A percentile compares a stretch with the other conserved stretches of the same genome.
Evolutionary conservation across 2,113 vertebrate species (phyloP).

Genomic region (Triplophysa siluroides): DNA sequence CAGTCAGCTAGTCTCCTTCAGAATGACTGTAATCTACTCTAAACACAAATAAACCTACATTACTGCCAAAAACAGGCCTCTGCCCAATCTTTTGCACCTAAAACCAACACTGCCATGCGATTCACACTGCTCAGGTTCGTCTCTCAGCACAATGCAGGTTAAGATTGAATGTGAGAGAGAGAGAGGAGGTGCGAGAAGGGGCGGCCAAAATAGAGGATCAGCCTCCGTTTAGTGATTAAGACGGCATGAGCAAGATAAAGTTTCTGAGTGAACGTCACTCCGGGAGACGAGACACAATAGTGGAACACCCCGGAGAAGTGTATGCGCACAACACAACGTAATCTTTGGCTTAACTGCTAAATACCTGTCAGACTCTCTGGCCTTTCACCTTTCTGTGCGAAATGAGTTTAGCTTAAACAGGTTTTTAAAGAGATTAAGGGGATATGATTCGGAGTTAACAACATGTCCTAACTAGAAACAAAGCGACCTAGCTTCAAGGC

Average conservation of each 20-base stretch:
- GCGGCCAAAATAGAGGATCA: conserved; percentile 64
- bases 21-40: conserved; percentile 43
- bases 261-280: conserved; percentile 8
- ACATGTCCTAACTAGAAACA: too few species aligned
- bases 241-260: conserved; percentile 49
- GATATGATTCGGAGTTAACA: conserved; percentile 12
- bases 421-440: conserved; percentile 41
- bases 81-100: conserved; percentile 21
- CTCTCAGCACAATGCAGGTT: conserved; percentile 66
- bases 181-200: conserved; percentile 64
- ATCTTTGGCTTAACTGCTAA: conserved; percentile 64
- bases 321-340: conserved; percentile 52
- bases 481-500: too few species aligned
- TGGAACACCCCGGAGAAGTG: conserved; percentile 60
- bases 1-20: conserved; percentile 44
- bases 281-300: conserved; percentile 58
- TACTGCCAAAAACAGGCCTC: conserved; percentile 37
- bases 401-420: conserved; percentile 48
- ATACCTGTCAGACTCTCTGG: conserved; percentile 67
- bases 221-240: conserved; percentile 66
- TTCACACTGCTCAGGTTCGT: conserved; percentile 67
- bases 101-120: conserved; percentile 54
- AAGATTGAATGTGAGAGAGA: conserved; percentile 71
- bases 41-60: conserved; percentile 46
- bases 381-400: conserved; percentile 57